These are phyloP conservation scores for Lucinisca nassula DNA, from an alignment of 2,888 invertebrate species.

Conservation along the genomic window DNA sequence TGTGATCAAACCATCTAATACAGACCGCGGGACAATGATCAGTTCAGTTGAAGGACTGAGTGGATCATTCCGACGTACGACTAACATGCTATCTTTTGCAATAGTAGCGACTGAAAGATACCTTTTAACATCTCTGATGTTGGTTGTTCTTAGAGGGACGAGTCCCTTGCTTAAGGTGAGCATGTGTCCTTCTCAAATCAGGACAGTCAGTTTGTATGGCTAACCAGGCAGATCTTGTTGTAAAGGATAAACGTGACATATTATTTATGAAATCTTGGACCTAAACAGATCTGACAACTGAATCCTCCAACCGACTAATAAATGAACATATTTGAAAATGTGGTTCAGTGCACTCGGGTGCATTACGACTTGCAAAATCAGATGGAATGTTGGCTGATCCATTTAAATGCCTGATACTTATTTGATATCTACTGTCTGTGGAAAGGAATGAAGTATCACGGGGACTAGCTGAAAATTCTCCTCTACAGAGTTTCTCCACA, in stretches of 20 bases:
- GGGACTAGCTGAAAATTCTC: slow-evolving; percentile 59
- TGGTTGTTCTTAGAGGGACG: too few relatives aligned
- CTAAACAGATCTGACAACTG: not conserved
- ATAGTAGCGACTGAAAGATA: not conserved
- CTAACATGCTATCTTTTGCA: not conserved
- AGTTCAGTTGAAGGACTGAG: too few relatives aligned
- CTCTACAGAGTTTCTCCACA: too few relatives aligned
- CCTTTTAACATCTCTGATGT: too few relatives aligned
- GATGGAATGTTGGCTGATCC: slow-evolving; percentile 44
- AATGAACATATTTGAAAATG: slow-evolving; percentile 25
- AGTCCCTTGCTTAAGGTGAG: too few relatives aligned
- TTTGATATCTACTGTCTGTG: slow-evolving; percentile 50
- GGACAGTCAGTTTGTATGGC: too few relatives aligned
- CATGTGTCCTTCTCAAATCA: too few relatives aligned
- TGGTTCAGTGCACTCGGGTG: slow-evolving; percentile 39
- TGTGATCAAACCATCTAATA: not conserved
- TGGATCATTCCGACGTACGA: too few relatives aligned
- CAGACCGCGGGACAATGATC: too few relatives aligned
- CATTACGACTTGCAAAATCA: slow-evolving; percentile 54
- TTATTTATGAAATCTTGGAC: too few relatives aligned
- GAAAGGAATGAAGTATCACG: slow-evolving; percentile 51
- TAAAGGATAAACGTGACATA: not conserved
- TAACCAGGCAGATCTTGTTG: not conserved
- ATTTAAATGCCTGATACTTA: slow-evolving; percentile 39
- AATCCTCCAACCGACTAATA: slow-evolving; percentile 26